Conservation (phyloP, 2,113 vertebrate genomes). For the Trogon surrucura region DNA sequence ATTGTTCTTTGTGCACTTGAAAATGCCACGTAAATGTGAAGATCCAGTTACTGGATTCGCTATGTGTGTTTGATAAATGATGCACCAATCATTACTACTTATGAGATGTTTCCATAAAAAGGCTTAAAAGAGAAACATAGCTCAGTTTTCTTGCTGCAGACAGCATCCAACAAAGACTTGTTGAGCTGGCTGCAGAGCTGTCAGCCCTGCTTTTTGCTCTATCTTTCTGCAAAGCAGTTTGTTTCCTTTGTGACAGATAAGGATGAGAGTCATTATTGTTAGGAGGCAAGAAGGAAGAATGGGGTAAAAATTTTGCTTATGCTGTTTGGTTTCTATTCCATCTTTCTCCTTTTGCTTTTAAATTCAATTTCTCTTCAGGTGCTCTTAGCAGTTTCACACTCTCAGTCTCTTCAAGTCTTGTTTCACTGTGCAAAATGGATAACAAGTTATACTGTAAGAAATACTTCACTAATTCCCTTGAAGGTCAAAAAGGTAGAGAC, state of each 20-base stretch:
- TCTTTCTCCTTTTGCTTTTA: background rate
- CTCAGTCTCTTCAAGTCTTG: background rate
- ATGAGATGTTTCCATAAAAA: background rate
- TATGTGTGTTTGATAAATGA: conserved; percentile 21
- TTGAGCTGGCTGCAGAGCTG: background rate
- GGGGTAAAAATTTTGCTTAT: background rate
- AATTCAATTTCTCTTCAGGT: background rate
- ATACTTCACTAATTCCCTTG: background rate
- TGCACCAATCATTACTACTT: background rate
- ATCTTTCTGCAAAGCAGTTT: background rate
- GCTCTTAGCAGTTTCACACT: background rate
- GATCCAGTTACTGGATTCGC: background rate
- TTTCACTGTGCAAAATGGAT: background rate
- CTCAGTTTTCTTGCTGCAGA: background rate
- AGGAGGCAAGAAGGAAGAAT: background rate
- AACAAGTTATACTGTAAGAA: background rate
- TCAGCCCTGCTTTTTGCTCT: background rate
- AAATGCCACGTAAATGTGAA: conserved; percentile 61
- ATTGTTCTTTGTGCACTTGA: conserved; percentile 50
- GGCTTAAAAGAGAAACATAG: background rate
- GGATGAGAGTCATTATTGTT: background rate
- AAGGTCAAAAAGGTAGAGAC: background rate
- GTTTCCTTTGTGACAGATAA: background rate
- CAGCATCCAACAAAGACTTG: background rate
- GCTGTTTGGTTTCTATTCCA: background rate